Base-by-base conservation (phyloP, 92 coral and sea anemone genomes). In the Porites cylindrica region DNA sequence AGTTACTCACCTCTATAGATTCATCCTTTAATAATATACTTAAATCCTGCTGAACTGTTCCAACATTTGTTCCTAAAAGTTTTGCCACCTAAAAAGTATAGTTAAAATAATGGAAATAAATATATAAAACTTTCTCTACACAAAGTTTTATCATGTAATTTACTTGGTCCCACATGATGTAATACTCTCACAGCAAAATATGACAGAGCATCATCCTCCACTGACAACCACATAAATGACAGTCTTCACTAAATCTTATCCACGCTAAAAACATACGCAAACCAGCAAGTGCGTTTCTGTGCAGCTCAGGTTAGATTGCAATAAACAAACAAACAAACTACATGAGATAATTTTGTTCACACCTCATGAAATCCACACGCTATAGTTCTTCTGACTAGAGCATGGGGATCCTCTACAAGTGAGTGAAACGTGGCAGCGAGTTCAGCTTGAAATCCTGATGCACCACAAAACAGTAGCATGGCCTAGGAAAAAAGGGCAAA, bases 351-450 rank as follows among this genome's bases (percentile, higher is more conserved):
- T 17, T 26, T 50, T 4, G 19, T 51, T 64, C 75, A 19, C 79
- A 95, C 99, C 98, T 97, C 99, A 81, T 97, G 99, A 78, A 97
- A 93, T 23, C 99, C 99, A 95, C 96, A 97, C 6, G 98, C 96
- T 74, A 97, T 92, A 86, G 99, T 97, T 70, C 99, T 85, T 69
- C 99, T 93, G 68, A 97, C 99, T 26, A 97, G 78, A 16, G 93
- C 96, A 90, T 97, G 98, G 47, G 98, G 97, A 92, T 97, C 99
- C 73, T 94, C 96, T 61, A 95, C 98, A 62, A 97, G 95, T 17
- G 95, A 88, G 85, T 97, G 98, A 83, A 95, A 97, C 64, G 93
- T 87, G 68, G 95, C 66, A n/a, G 93, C 89, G 51, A 97, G 85
- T 63, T 97, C 99, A n/a, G 93, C 84, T 76, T 90, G 94, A 85